Base-by-base conservation (phyloP, 2,888 invertebrate genomes). In the Monopis laevigella region DNA sequence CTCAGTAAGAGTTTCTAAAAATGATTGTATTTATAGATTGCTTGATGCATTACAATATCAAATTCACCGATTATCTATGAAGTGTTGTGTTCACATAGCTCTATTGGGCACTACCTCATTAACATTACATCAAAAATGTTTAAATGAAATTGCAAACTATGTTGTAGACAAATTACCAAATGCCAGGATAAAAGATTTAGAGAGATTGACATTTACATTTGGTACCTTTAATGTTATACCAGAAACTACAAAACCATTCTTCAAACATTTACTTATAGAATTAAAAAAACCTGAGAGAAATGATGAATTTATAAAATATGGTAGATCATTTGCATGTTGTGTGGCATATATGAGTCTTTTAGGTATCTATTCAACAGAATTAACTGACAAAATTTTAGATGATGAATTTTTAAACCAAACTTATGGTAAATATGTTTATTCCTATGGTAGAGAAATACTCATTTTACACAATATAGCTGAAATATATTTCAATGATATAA, bases 161-260 rank as follows among this genome's bases (percentile, higher is more conserved):
- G 75, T 88, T 13, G 58, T 72, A 6, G 51, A 61, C 2, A 65
- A 83, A 18, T 56, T 89, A 1, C 46, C 70, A 2, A 39, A 56
- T 2, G 61, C 82, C 0, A 82, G 91, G 46, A 36, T 91, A 1
- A 93, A 93, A 65, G 92, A 93, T 56, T 67, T 92, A 19, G 92
- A 92, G 64, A 82, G 91, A 50, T 63, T 91, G 6, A 64, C 85
- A 2, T 75, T 88, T 45, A 80, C 82, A 1, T 82, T 86, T 54
- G 83, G 84, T 2, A 81, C 85, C 55, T 88, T 88, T 48, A 83
- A 88, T 58, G 82, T 77, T 41, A 62, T 66, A 43, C 85, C 86
- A 10, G 50, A 73, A 39, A 81, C 74, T n/a, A 49, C 58, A 46
- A 53, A 59, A 34, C 58, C 59, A 42, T 68, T 78, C 39, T 61